These are phyloP conservation scores for Malaclemys terrapin DNA, from an alignment of 2,113 vertebrate genomes.

Conservation along the genomic window DNA sequence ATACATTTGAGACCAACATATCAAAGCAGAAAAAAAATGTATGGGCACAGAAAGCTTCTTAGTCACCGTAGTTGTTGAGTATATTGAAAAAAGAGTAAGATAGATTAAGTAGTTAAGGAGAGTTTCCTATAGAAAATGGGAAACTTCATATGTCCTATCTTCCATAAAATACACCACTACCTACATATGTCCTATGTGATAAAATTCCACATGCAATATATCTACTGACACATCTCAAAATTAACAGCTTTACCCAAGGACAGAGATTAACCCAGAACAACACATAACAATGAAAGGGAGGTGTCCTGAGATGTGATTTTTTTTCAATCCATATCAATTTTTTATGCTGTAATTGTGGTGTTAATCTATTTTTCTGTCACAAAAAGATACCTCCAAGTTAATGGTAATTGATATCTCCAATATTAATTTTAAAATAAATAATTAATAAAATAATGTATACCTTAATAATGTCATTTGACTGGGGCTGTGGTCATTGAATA, in stretches of 20 bases:
- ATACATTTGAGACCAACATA: not conserved
- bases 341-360: conserved; percentile 63
- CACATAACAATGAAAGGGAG: not conserved
- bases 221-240: not conserved
- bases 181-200: not conserved
- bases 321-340: conserved; percentile 62
- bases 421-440: conserved; percentile 68
- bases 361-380: conserved; percentile 48
- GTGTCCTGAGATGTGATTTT: conserved; percentile 27
- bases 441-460: conserved; percentile 61
- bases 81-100: not conserved
- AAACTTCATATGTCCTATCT: not conserved
- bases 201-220: not conserved
- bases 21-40: not conserved
- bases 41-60: not conserved
- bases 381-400: conserved; percentile 52
- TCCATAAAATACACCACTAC: not conserved
- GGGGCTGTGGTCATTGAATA: conserved; percentile 67
- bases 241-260: not conserved
- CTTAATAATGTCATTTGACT: conserved; percentile 70
- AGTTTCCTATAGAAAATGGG: not conserved
- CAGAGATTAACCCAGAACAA: conserved; percentile 8
- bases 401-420: conserved; percentile 42
- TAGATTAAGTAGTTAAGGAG: not conserved
- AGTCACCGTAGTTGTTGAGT: fast-evolving